A percentile compares a stretch with the other conserved stretches of the same genome.
Evolutionary conservation across 2,113 vertebrate genomes (phyloP).

Genomic region (Nicator chloris): DNA sequence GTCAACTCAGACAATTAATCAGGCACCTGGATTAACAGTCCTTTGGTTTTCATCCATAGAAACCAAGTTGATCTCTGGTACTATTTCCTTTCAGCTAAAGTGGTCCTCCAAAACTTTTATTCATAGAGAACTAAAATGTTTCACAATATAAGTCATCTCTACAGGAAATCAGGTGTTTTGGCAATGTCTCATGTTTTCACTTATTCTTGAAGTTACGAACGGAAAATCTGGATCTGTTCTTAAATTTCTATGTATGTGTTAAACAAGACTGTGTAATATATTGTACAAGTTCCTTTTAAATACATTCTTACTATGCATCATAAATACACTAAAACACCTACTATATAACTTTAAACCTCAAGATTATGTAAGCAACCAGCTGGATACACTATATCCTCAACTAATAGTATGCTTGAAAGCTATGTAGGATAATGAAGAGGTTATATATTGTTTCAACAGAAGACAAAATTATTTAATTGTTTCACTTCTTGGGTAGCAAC

Average conservation of each 20-base stretch:
- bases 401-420: slow-evolving; percentile 15
- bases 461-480: slow-evolving; percentile 25
- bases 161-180: not conserved
- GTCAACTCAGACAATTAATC: not conserved
- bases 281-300: slow-evolving; percentile 42
- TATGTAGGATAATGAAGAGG: slow-evolving; percentile 3
- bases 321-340: slow-evolving; percentile 44
- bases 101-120: not conserved
- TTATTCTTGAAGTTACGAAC: not conserved
- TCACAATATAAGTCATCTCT: not conserved
- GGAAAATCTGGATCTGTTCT: slow-evolving; percentile 7
- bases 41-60: not conserved
- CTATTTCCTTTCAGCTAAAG: not conserved
- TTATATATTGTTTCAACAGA: slow-evolving; percentile 40
- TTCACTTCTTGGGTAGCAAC: not conserved
- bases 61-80: not conserved
- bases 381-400: slow-evolving; percentile 34
- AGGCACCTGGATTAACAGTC: not conserved
- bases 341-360: slow-evolving; percentile 37
- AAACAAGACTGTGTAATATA: slow-evolving; percentile 6
- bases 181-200: not conserved
- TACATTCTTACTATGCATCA: slow-evolving; percentile 36
- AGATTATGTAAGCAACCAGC: slow-evolving; percentile 46
- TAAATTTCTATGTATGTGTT: not conserved
- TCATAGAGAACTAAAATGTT: not conserved